Conservation (phyloP, 2,888 invertebrate genomes). For the Anodontia alba region DNA sequence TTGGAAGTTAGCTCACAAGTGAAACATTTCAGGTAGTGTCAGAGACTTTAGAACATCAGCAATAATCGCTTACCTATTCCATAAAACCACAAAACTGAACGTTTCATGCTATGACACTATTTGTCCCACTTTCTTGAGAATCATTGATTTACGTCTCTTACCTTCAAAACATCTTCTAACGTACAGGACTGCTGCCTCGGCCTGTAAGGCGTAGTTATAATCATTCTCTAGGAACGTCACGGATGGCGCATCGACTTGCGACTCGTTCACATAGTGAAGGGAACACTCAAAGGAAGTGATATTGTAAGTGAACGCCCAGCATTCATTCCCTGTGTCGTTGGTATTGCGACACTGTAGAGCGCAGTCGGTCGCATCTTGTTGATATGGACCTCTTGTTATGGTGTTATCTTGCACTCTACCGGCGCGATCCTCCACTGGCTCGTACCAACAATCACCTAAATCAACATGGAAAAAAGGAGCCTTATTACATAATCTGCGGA, state of each 20-base stretch:
- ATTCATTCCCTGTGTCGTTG: neutral
- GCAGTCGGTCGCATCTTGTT: neutral
- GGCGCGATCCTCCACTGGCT: conserved; percentile 12
- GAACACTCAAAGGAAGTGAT: neutral
- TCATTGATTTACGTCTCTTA: too few relatives aligned
- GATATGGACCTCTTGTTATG: neutral
- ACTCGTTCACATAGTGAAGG: conserved; percentile 18
- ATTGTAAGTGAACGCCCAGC: conserved; percentile 31
- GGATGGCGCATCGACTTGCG: neutral
- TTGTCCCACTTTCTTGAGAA: too few relatives aligned
- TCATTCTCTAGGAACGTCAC: conserved; percentile 16
- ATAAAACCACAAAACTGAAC: too few relatives aligned
- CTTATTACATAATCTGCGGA: too few relatives aligned
- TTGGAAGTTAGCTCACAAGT: too few relatives aligned
- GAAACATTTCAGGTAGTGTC: too few relatives aligned
- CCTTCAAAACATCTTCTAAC: conserved; percentile 44
- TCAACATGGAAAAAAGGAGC: too few relatives aligned
- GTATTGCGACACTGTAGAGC: neutral
- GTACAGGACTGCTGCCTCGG: conserved; percentile 15
- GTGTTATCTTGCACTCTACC: neutral
- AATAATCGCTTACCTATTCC: too few relatives aligned
- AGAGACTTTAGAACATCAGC: too few relatives aligned
- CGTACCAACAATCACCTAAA: conserved; percentile 41
- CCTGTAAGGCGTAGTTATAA: neutral
- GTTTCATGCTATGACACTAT: too few relatives aligned